Base-by-base conservation (phyloP, 2,888 invertebrate genomes). In the Eubasilissa splendida region DNA sequence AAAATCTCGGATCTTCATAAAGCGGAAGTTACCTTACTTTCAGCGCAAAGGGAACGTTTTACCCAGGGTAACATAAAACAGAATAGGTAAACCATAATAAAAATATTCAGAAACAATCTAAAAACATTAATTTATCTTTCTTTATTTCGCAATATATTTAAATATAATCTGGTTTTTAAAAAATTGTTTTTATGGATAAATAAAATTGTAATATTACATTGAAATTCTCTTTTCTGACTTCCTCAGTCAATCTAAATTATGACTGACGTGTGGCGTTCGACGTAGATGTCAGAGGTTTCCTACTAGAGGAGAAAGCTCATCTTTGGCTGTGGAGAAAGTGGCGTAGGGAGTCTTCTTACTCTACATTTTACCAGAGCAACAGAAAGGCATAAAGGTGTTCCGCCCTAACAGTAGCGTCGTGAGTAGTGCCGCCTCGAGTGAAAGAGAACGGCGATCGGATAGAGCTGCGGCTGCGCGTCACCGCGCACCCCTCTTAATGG, bases 321-420 rank as follows among this genome's bases (percentile, higher is more conserved):
- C 77, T 77, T 77, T 81, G 31, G 71, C 65, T 60, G 73, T 58
- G 75, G 83, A 81, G 82, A 83, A 83, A 83, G 82, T 82, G 82
- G 83, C 83, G 80, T 76, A 83, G 83, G 83, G 83, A 83, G 82
- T 83, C 83, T 83, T 83, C 75, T 82, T 76, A 79, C 82, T 83
- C 82, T 82, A 82, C 83, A 82, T 79, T 66, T 71, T 81, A 81
- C 77, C 77, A 76, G 83, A 82, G 31, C 50, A 66, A 42, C 80
- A 83, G 56, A 65, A 31, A n/a, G 0, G n/a, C 9, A n/a, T 65
- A 52, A 56, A 73, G 79, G 65, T 82, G 12, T 68, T 75, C 14
- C 31, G 54, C 79, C 75, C 66, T 79, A 42, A 50, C 65, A 42
- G 33, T n/a, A 10, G n/a, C 11, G 58, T n/a, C 42, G 74, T 54